Percentiles rank a stretch among this genome's conserved stretches.
Evolutionary conservation across 2,888 invertebrate genomes (phyloP).

Genomic region (Xylophagus ater): DNA sequence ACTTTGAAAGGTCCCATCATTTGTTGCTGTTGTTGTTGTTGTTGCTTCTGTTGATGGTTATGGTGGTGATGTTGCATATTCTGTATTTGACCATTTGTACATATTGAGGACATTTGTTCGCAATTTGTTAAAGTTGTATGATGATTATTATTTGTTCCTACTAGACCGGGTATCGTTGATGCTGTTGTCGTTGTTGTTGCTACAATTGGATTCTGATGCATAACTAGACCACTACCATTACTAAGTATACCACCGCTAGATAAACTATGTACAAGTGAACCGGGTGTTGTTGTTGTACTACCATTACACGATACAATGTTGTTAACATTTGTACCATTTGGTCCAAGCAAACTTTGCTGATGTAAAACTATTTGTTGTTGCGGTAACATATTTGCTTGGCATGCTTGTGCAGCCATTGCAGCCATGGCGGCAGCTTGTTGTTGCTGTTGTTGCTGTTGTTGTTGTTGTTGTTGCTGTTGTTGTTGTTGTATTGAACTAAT

Average conservation of each 20-base stretch:
- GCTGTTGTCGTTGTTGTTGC: slow-evolving; percentile 8
- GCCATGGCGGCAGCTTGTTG: slow-evolving; percentile 26
- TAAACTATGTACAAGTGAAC: slow-evolving; percentile 8
- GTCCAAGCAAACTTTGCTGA: slow-evolving; percentile 19
- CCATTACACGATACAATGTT: slow-evolving; percentile 22
- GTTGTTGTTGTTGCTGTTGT: slow-evolving; percentile 27
- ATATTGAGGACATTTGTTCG: slow-evolving; percentile 22
- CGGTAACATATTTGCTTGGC: slow-evolving; percentile 20
- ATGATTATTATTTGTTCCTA: slow-evolving; percentile 21
- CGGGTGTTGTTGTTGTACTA: slow-evolving; percentile 30
- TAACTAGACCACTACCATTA: slow-evolving; percentile 1
- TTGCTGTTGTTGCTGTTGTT: slow-evolving; percentile 25
- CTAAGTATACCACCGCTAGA: slow-evolving; percentile 4
- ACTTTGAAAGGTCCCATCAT: slow-evolving; percentile 36
- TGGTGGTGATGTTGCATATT: slow-evolving; percentile 15
- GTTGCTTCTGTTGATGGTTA: slow-evolving; percentile 23
- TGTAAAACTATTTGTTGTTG: slow-evolving; percentile 28
- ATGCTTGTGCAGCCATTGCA: slow-evolving; percentile 19
- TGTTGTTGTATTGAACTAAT: slow-evolving; percentile 30
- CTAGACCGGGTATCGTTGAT: background rate
- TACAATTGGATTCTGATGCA: slow-evolving; percentile 8
- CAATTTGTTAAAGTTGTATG: slow-evolving; percentile 24
- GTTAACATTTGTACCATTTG: slow-evolving; percentile 18
- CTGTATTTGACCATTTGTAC: slow-evolving; percentile 21
- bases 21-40: slow-evolving; percentile 28